Percentiles rank a stretch among this genome's conserved stretches.
Evolutionary conservation across 2,113 vertebrate species (phyloP).

Genomic region (Pavo muticus): DNA sequence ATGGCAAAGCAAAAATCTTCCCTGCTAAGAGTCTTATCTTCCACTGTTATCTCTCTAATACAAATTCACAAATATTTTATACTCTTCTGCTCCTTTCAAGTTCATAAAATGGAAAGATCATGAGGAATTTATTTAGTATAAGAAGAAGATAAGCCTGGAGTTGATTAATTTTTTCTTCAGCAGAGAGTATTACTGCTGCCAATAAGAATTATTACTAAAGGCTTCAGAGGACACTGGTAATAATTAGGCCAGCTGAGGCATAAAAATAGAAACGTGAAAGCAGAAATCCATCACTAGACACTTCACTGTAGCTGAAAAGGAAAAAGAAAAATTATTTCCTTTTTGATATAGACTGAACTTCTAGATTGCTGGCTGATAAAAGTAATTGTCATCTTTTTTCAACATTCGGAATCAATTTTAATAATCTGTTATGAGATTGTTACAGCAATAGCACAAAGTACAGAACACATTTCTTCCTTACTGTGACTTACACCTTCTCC

Average conservation of each 20-base stretch:
- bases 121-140: not conserved
- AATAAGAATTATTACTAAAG: slow-evolving; percentile 18
- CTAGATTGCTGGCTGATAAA: not conserved
- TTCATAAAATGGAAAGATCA: not conserved
- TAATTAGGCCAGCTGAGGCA: slow-evolving; percentile 18
- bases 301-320: not conserved
- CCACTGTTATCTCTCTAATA: not conserved
- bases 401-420: not conserved
- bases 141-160: slow-evolving; percentile 11
- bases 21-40: not conserved
- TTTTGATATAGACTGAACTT: not conserved
- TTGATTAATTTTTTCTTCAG: slow-evolving; percentile 17
- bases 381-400: not conserved
- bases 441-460: not conserved
- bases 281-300: not conserved
- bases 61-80: not conserved
- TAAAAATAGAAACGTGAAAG: slow-evolving; percentile 7
- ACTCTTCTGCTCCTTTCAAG: not conserved
- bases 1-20: not conserved
- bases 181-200: slow-evolving; percentile 4
- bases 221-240: not conserved
- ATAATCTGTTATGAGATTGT: not conserved
- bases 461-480: not conserved
- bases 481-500: not conserved
- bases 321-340: not conserved